Percentiles rank a stretch among this genome's conserved stretches.
Conservation (phyloP, 2,113 vertebrate species). For the Panurus biarmicus region DNA sequence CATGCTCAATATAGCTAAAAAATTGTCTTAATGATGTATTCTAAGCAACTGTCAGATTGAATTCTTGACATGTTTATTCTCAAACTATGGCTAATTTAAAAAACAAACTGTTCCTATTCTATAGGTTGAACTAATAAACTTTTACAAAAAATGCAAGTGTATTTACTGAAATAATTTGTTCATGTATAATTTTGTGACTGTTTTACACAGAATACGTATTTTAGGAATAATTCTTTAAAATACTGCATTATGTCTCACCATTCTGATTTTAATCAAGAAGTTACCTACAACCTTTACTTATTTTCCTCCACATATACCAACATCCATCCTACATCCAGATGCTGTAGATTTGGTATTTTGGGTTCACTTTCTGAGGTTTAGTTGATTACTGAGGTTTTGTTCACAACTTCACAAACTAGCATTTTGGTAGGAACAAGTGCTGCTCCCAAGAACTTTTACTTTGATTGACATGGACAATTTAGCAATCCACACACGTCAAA, state of each 20-base stretch:
- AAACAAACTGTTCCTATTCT: background rate
- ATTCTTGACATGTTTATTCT: background rate
- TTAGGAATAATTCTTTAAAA: background rate
- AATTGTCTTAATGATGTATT: background rate
- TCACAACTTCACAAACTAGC: background rate
- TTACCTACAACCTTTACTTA: background rate
- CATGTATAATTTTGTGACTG: rapidly evolving
- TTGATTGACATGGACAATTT: background rate
- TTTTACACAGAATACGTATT: background rate
- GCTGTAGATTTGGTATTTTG: background rate
- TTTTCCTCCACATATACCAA: background rate
- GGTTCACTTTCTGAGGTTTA: background rate
- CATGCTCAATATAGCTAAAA: background rate
- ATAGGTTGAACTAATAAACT: background rate
- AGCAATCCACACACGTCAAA: background rate
- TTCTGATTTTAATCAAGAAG: background rate
- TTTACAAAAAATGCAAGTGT: background rate
- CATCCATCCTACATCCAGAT: background rate
- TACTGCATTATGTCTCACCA: background rate
- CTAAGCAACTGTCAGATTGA: background rate
- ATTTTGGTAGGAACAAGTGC: background rate
- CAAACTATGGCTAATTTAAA: background rate
- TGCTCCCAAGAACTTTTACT: background rate
- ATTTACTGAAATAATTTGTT: background rate
- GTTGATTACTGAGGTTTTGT: background rate